phyloP scores from a whole-genome alignment of 2,888 invertebrate species.

The Microplitis manilae region DNA sequence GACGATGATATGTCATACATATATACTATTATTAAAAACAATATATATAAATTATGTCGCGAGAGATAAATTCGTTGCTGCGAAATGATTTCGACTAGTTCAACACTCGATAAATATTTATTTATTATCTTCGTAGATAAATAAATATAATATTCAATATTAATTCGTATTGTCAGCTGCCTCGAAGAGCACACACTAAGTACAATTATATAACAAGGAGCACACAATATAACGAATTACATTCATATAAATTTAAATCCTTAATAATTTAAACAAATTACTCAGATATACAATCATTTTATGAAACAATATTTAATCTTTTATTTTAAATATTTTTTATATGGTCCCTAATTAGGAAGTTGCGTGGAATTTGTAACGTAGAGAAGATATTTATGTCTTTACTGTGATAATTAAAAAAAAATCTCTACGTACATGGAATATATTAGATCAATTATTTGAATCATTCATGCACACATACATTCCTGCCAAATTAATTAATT shows the following conservation, averaged over 20 bases:
- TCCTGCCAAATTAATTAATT: constrained; percentile 18
- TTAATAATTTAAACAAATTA: background rate
- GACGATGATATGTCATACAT: constrained; percentile 9
- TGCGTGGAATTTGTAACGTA: constrained; percentile 50
- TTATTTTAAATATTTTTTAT: constrained; percentile 57
- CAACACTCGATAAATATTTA: constrained; percentile 55
- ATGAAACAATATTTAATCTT: constrained; percentile 8
- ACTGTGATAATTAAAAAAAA: constrained; percentile 28
- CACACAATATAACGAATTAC: constrained; percentile 23
- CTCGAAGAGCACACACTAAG: constrained; percentile 46
- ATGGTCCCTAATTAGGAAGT: constrained; percentile 68
- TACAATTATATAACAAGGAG: constrained; percentile 36
- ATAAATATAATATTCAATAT: background rate
- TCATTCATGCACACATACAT: background rate
- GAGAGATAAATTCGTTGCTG: constrained; percentile 52
- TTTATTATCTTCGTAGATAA: background rate
- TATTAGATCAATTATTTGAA: background rate
- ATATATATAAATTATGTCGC: constrained; percentile 15
- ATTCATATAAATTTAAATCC: constrained; percentile 1
- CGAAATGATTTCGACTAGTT: constrained; percentile 66
- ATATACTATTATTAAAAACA: constrained; percentile 7
- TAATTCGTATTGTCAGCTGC: constrained; percentile 39
- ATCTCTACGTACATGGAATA: constrained; percentile 25
- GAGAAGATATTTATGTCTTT: constrained; percentile 6
- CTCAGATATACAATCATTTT: background rate